Conservation (phyloP, 2,888 invertebrate species). For the Margaritifera margaritifera region DNA sequence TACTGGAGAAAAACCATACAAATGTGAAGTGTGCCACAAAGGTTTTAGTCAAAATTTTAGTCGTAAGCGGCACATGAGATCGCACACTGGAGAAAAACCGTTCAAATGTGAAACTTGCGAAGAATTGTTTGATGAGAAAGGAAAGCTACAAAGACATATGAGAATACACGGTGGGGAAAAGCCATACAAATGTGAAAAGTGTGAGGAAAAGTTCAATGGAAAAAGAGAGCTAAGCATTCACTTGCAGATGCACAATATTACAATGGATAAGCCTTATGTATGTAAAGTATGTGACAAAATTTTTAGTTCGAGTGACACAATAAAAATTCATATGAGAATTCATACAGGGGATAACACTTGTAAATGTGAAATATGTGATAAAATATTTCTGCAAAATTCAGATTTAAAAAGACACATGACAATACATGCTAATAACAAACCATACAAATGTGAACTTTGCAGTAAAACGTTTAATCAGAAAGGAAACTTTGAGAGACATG, state of each 20-base stretch:
- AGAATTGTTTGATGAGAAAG: slow-evolving; percentile 28
- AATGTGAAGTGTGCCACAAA: slow-evolving; percentile 22
- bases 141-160: slow-evolving; percentile 33
- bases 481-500: slow-evolving; percentile 5
- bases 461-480: slow-evolving; percentile 11
- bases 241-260: slow-evolving; percentile 23
- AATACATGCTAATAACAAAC: slow-evolving; percentile 12
- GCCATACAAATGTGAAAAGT: slow-evolving; percentile 38
- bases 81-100: slow-evolving; percentile 32
- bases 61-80: slow-evolving; percentile 23
- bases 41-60: slow-evolving; percentile 21
- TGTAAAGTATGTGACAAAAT: not conserved
- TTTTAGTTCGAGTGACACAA: too few species aligned
- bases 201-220: slow-evolving; percentile 29
- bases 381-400: slow-evolving; percentile 29
- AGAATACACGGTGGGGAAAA: slow-evolving; percentile 28
- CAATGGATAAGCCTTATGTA: slow-evolving; percentile 3
- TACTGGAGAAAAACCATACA: slow-evolving; percentile 31
- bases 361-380: slow-evolving; percentile 25
- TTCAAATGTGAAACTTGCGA: slow-evolving; percentile 34
- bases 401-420: slow-evolving; percentile 27
- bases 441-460: slow-evolving; percentile 8
- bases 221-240: slow-evolving; percentile 33
- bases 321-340: slow-evolving; percentile 14
- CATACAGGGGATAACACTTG: slow-evolving; percentile 34